Base-by-base conservation (phyloP, 92 coral and sea anemone species). In the Zoanthus solanderi region DNA sequence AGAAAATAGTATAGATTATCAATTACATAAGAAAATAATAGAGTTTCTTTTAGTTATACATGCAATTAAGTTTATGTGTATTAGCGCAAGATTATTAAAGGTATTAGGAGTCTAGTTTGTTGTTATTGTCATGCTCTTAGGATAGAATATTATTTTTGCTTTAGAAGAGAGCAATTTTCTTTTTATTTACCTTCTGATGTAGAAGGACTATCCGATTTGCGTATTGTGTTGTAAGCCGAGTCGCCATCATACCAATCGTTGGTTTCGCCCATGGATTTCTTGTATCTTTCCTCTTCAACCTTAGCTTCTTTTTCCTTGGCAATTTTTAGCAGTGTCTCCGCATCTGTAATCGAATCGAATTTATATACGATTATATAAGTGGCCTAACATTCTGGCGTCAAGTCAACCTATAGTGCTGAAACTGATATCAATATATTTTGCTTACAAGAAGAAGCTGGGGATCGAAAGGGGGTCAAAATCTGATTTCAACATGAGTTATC, bases 211-310 rank as follows among this genome's bases (percentile, higher is more conserved):
- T 80, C 85, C 60, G 52, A 46, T 12, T n/a, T 63, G 32, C 85
- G 85, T 80, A 80, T 80, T 69, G 85, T 80, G 56, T 80, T 80
- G 61, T 80, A 80, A 44, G 85, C 85, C 45, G 85, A 80, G 85
- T 80, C 85, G 2, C 75, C 85, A 32, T 80, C 85, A 74, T 45
- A 80, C 75, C 75, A 80, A 63, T 80, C 85, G 56, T 80, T 80
- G 46, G 74, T 63, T 45, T 63, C 75, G 7, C 85, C 60, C 73
- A 80, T 61, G 18, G 60, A 80, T n/a, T 23, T 80, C 23, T 80
- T 80, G 54, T 44, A 42, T 45, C 46, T 80, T 18, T 65, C 73
- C 2, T 80, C 74, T 6, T 80, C 75, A 23, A 42, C 37, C 45
- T 80, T 80, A 4, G 82, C 82, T 29, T 77, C 82, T 77, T 44